Evolutionary conservation across 2,113 vertebrate species (phyloP).

Genomic region (Rhea americana): DNA sequence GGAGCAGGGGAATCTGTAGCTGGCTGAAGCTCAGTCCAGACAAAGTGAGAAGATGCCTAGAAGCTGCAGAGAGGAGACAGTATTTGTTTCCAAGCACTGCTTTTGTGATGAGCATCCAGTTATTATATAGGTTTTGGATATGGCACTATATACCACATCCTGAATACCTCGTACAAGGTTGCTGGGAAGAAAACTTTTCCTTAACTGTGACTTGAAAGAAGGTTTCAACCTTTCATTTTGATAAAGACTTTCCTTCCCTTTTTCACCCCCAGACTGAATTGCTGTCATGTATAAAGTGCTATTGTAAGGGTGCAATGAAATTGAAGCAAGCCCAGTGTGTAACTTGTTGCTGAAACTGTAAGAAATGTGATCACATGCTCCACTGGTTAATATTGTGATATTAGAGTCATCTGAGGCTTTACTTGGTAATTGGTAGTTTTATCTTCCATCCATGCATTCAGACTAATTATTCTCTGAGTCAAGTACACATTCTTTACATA

Average conservation of each 20-base stretch:
- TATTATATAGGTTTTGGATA: background rate
- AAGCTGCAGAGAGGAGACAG: background rate
- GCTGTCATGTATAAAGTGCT: background rate
- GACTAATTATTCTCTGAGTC: background rate
- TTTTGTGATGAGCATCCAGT: background rate
- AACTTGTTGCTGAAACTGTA: background rate
- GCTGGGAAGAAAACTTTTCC: background rate
- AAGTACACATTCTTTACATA: background rate
- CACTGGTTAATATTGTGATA: too few species aligned
- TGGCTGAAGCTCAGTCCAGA: background rate
- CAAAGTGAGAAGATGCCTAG: rapidly evolving
- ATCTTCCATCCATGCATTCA: background rate
- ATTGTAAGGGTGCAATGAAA: background rate
- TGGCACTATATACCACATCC: background rate
- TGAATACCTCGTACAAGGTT: background rate
- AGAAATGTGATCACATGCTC: too few species aligned
- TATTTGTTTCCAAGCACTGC: background rate
- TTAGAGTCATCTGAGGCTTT: too few species aligned
- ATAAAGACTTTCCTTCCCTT: background rate
- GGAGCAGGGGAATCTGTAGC: background rate
- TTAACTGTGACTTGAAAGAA: background rate
- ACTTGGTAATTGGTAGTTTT: background rate
- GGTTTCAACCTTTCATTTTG: background rate
- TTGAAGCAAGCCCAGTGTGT: background rate
- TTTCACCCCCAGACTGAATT: background rate